phyloP scores from a whole-genome alignment of 2,888 invertebrate genomes.

The Mechanitis messenoides region DNA sequence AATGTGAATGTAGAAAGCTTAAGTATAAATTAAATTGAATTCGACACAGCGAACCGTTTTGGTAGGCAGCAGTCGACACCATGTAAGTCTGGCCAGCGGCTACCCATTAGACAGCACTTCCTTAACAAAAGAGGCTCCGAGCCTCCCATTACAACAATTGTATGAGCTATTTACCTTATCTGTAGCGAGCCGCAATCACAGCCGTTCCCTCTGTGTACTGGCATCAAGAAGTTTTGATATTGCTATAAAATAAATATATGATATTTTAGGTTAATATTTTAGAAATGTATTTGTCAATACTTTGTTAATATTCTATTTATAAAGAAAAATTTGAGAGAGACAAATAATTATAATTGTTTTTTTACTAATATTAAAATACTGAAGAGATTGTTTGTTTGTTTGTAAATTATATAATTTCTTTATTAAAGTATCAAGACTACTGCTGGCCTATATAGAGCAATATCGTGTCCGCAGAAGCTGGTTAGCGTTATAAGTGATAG shows the following conservation, averaged over 20 bases:
- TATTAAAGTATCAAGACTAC: slow-evolving; percentile 42
- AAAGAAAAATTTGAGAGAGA: too few species aligned
- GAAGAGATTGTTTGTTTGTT: too few species aligned
- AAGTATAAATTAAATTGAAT: slow-evolving; percentile 3
- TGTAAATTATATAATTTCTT: neutral
- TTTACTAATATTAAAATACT: too few species aligned
- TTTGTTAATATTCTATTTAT: too few species aligned
- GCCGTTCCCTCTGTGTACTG: slow-evolving; percentile 47
- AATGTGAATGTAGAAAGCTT: neutral
- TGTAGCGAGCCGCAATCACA: slow-evolving; percentile 67
- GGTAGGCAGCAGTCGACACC: slow-evolving; percentile 64
- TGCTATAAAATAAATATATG: slow-evolving; percentile 1
- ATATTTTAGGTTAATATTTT: neutral
- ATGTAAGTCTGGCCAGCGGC: slow-evolving; percentile 68
- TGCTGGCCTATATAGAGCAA: slow-evolving; percentile 35
- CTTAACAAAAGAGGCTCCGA: slow-evolving; percentile 70
- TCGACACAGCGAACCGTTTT: slow-evolving; percentile 42
- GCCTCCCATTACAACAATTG: slow-evolving; percentile 71
- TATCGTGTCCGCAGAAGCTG: slow-evolving; percentile 45
- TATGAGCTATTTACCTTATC: slow-evolving; percentile 77
- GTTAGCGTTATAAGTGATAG: slow-evolving; percentile 66
- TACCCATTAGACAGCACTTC: slow-evolving; percentile 69
- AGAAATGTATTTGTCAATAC: too few species aligned
- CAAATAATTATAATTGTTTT: too few species aligned
- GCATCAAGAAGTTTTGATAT: slow-evolving; percentile 32